Conservation (phyloP, 2,888 invertebrate genomes). For the Automeris io region DNA sequence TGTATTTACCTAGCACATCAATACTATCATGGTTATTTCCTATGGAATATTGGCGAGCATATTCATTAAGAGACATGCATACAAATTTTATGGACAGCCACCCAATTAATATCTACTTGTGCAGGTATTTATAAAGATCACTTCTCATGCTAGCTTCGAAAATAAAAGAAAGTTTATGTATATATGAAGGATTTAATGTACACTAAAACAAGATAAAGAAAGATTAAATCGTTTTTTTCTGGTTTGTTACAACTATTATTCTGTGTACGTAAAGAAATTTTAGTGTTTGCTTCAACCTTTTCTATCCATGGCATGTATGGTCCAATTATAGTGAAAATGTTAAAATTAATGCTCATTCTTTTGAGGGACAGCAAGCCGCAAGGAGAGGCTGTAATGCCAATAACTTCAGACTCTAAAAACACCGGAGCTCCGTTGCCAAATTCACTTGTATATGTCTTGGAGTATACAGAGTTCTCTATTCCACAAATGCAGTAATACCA, state of each 20-base stretch:
- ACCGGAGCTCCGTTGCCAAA: constrained; percentile 55
- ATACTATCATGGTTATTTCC: constrained; percentile 38
- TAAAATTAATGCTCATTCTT: constrained; percentile 28
- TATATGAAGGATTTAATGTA: constrained; percentile 25
- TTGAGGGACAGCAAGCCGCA: constrained; percentile 28
- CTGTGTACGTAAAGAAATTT: constrained; percentile 3
- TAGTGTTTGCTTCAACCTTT: constrained; percentile 18
- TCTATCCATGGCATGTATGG: constrained; percentile 51
- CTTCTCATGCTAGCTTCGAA: constrained; percentile 13
- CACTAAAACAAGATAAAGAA: constrained; percentile 20
- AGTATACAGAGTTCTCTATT: constrained; percentile 25
- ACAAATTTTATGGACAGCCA: background rate
- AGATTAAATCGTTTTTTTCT: background rate
- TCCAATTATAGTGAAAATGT: constrained; percentile 48
- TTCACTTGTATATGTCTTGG: constrained; percentile 25
- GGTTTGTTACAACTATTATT: background rate
- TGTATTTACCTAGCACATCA: constrained; percentile 9
- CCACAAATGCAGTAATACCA: constrained; percentile 61
- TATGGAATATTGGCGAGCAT: constrained; percentile 34
- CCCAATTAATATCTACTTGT: background rate
- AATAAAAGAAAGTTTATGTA: constrained; percentile 14
- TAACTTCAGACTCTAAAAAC: constrained; percentile 29
- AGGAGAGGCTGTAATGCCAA: constrained; percentile 41
- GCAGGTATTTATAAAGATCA: too few relatives aligned
- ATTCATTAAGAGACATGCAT: constrained; percentile 13